Evolutionary conservation across 2,113 vertebrate genomes (phyloP).

Genomic region (Nothoprocta perdicaria): DNA sequence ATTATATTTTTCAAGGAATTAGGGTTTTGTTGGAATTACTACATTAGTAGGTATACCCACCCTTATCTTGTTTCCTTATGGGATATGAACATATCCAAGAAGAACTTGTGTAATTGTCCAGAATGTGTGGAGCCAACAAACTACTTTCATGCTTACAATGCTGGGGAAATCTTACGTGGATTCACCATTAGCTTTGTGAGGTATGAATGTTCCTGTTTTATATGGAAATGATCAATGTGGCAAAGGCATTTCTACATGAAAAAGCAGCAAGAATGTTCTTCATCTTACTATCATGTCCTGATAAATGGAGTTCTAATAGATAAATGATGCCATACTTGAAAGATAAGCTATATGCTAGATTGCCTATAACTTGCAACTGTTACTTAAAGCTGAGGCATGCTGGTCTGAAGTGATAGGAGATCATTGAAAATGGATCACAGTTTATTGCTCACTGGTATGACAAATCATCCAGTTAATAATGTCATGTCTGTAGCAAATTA

Average conservation of each 20-base stretch:
- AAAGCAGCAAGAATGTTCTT: neutral
- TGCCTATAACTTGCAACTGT: neutral
- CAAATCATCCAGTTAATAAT: slow-evolving; percentile 25
- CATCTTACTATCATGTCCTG: neutral
- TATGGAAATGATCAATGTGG: neutral
- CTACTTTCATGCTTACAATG: neutral
- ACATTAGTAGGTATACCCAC: neutral
- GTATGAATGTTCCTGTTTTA: neutral
- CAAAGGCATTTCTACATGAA: neutral
- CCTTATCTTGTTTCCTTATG: neutral
- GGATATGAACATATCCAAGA: neutral
- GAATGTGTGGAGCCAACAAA: neutral
- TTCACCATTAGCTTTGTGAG: neutral
- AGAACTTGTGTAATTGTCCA: neutral
- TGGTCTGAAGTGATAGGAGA: neutral
- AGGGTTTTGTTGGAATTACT: neutral
- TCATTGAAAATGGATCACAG: slow-evolving; percentile 5
- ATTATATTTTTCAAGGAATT: neutral
- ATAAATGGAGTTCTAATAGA: neutral
- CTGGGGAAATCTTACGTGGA: neutral
- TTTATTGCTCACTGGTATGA: slow-evolving; percentile 12
- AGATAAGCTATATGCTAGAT: neutral
- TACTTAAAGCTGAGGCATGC: neutral
- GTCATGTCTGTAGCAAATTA: neutral
- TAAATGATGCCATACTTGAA: neutral